Evolutionary conservation across 2,888 invertebrate species (phyloP), one percentile per base, ranked within the genome.

Genomic region (Nomada lathburiana): DNA sequence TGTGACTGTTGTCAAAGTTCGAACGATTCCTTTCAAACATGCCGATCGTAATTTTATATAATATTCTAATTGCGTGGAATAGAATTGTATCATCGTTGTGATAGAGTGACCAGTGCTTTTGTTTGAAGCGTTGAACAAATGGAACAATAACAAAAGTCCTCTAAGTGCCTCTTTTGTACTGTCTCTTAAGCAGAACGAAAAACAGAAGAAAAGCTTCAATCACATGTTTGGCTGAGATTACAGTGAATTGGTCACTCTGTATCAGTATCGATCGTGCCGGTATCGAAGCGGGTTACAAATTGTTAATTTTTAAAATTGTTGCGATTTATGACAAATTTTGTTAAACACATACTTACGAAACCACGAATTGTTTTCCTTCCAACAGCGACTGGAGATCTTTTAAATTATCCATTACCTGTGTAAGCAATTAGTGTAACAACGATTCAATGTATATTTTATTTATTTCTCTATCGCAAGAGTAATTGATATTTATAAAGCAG

Each of bases 371-470:
- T 4, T 23, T 44, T 23, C 16, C 16, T 47, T 65, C 55, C 59
- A 23, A 67, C 16, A 47, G 26, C 63, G 63, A 63, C n/a, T 44
- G 52, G 9, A 63, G 59, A 63, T 42, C 42, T 67, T 53, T 68
- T 0, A 2, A 53, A 29, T 23, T 71, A 67, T 53, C 26, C 57
- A 65, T 50, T 44, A 68, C 7, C 36, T 74, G 62, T 47, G 20
- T 20, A 36, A 11, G 29, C 18, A 63, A 59, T 23, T 7, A 55
- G 55, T 42, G 53, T 65, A 63, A 72, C 42, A 50, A 52, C 73
- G 73, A 47, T 63, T 55, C 53, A 50, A 53, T 70, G 69, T 82
- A 69, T 55, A 69, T 76, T 80, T 76, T 76, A 76, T 76, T 80
- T 76, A 80, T 73, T 71, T 53, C 26, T 55, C 13, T 59, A 42